Evolutionary conservation across 2,113 vertebrate genomes (phyloP).

Genomic region (Calidris pugnax): DNA sequence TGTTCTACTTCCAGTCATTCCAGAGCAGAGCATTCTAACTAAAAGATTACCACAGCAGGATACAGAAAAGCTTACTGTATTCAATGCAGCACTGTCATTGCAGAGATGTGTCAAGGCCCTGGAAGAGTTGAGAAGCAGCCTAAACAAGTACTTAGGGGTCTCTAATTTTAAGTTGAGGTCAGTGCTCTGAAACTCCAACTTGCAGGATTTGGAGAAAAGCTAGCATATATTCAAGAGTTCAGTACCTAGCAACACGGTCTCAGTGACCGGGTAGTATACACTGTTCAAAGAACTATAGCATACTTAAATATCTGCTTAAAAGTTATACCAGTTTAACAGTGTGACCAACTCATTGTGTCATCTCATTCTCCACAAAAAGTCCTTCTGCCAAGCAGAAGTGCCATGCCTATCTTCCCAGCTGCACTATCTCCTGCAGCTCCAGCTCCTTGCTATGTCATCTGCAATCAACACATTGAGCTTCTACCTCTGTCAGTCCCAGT

Average conservation of each 20-base stretch:
- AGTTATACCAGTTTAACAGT: not conserved
- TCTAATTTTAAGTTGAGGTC: not conserved
- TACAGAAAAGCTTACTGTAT: not conserved
- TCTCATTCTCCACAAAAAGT: not conserved
- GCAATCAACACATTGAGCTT: not conserved
- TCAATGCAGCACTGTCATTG: not conserved
- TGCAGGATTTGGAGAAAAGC: not conserved
- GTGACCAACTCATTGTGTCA: not conserved
- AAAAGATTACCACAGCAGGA: not conserved
- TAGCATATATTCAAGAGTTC: not conserved
- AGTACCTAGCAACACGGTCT: not conserved
- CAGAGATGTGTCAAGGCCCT: not conserved
- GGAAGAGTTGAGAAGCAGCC: not conserved
- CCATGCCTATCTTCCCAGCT: not conserved
- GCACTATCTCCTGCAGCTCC: not conserved
- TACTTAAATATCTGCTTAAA: not conserved
- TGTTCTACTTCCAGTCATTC: not conserved
- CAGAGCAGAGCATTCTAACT: not conserved
- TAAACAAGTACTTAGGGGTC: not conserved
- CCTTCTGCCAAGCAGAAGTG: not conserved
- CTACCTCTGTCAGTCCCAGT: not conserved
- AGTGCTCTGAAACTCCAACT: not conserved
- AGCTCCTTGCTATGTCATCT: not conserved
- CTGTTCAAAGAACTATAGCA: not conserved
- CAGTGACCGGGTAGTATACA: not conserved